A percentile compares a stretch with the other conserved stretches of the same genome.
Conservation (phyloP, 2,888 invertebrate species). For the Timema podura region DNA sequence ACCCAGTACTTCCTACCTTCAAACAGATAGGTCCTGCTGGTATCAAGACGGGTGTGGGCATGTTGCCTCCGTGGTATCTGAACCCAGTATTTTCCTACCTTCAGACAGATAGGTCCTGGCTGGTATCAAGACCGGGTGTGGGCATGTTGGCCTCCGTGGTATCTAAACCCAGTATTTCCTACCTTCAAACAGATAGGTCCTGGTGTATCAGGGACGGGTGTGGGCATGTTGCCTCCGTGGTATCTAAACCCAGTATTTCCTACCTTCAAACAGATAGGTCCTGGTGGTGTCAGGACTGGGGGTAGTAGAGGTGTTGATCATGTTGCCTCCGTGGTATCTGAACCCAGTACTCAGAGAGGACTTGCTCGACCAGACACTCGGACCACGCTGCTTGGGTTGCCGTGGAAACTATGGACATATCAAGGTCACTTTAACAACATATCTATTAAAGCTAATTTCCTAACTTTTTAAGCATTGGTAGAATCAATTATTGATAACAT, state of each 20-base stretch:
- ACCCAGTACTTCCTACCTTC: constrained; percentile 69
- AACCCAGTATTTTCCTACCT: too few species aligned
- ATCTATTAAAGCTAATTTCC: neutral
- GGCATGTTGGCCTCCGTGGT: too few species aligned
- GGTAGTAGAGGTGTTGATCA: constrained; percentile 75
- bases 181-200: too few species aligned
- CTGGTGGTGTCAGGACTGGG: constrained; percentile 86
- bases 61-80: constrained; percentile 80
- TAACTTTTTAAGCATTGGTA: neutral
- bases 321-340: constrained; percentile 80
- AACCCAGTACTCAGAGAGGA: constrained; percentile 83
- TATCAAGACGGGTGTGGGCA: constrained; percentile 85
- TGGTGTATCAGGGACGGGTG: too few species aligned
- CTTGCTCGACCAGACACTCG: constrained; percentile 90
- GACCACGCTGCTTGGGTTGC: constrained; percentile 71
- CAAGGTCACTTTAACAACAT: neutral
- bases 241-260: constrained; percentile 50
- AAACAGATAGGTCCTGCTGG: constrained; percentile 84
- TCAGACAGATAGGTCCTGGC: too few species aligned
- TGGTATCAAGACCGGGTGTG: too few species aligned
- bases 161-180: too few species aligned
- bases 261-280: constrained; percentile 89
- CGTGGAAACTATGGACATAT: constrained; percentile 57
- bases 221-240: too few species aligned
- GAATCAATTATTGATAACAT: too few species aligned